Percentiles rank a stretch among this genome's conserved stretches.
These are phyloP conservation scores for Paralinhomoeus sp. DNA, from an alignment of 2,888 invertebrate species.

Conservation along the genomic window DNA sequence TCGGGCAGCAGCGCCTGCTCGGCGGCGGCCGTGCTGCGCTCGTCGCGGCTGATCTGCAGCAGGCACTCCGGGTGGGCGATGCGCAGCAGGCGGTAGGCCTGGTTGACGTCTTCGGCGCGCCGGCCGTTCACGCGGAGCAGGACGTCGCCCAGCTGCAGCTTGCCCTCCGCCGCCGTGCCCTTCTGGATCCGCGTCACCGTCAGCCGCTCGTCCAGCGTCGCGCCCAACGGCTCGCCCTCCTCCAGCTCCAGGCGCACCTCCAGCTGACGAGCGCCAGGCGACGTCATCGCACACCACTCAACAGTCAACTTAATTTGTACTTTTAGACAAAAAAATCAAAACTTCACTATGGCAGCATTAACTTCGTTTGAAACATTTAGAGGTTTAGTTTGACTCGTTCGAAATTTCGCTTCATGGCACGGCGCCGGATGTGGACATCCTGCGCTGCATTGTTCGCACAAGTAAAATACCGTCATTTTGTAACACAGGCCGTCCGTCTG, in stretches of 20 bases:
- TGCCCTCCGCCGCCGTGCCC: slow-evolving; percentile 1
- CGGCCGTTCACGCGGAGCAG: neutral
- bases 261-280: too few relatives aligned
- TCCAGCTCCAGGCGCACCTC: neutral
- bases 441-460: too few relatives aligned
- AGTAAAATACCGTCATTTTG: too few relatives aligned
- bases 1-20: neutral
- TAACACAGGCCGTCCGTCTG: too few relatives aligned
- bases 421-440: too few relatives aligned
- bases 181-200: slow-evolving; percentile 1
- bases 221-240: neutral
- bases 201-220: neutral
- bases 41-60: neutral
- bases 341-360: too few relatives aligned
- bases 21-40: neutral
- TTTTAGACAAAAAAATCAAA: too few relatives aligned
- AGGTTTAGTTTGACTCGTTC: too few relatives aligned
- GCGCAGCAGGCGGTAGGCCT: neutral
- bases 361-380: too few relatives aligned
- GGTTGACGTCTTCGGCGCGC: neutral
- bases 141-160: neutral
- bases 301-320: too few relatives aligned
- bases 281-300: too few relatives aligned
- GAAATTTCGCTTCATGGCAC: too few relatives aligned
- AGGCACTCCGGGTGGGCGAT: neutral